phyloP scores from a whole-genome alignment of 2,797 vertebrate genomes.

The Ctenopoma multispine region DNA sequence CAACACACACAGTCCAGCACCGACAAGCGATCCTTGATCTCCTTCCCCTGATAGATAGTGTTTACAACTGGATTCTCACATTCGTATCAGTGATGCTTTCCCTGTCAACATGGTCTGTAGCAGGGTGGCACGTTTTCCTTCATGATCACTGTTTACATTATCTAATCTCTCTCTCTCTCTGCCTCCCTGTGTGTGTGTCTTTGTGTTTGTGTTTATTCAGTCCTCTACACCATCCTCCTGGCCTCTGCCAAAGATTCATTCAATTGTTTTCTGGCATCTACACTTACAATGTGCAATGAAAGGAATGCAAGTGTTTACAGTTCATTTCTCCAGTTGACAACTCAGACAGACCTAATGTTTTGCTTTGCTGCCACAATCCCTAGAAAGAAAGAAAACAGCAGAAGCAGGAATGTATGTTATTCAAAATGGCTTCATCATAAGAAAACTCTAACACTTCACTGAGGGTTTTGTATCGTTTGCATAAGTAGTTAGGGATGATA shows the following conservation, averaged over 20 bases:
- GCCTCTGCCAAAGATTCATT: slow-evolving; percentile 67
- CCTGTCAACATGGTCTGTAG: slow-evolving; percentile 18
- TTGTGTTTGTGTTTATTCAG: slow-evolving; percentile 51
- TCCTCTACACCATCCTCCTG: slow-evolving; percentile 43
- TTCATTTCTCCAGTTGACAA: slow-evolving; percentile 66
- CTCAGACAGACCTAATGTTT: slow-evolving; percentile 50
- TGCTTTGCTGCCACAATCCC: slow-evolving; percentile 42
- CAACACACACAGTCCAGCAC: slow-evolving; percentile 31
- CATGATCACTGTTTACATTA: slow-evolving; percentile 58
- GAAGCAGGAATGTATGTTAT: slow-evolving; percentile 26
- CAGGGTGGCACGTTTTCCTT: slow-evolving; percentile 42
- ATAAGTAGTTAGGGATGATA: slow-evolving; percentile 1
- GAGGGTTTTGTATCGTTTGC: slow-evolving; percentile 22
- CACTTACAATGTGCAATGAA: slow-evolving; percentile 47
- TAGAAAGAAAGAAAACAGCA: slow-evolving; percentile 43
- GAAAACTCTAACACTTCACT: slow-evolving; percentile 19
- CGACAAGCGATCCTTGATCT: slow-evolving; percentile 33
- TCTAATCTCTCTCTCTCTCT: slow-evolving; percentile 36
- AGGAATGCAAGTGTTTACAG: slow-evolving; percentile 63
- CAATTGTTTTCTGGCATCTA: slow-evolving; percentile 74
- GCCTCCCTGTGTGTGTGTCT: slow-evolving; percentile 15
- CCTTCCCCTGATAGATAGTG: slow-evolving; percentile 39
- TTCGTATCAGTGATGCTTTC: slow-evolving; percentile 25
- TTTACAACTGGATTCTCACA: slow-evolving; percentile 59
- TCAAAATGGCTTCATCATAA: slow-evolving; percentile 26